These are phyloP conservation scores for Centropristis striata DNA, from an alignment of 2,113 vertebrate genomes.

Conservation along the genomic window DNA sequence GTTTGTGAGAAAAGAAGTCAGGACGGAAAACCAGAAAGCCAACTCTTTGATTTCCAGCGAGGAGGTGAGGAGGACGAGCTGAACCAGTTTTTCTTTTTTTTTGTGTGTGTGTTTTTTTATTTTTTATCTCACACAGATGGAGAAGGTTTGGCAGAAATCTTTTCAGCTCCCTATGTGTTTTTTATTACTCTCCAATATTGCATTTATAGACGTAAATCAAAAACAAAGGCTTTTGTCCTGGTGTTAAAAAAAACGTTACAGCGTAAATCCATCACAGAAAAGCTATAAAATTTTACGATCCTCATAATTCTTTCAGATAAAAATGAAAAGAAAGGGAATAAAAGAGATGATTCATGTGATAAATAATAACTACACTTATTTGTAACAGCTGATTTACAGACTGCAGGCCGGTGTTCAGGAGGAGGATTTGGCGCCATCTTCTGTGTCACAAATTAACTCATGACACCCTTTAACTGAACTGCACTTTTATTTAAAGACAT, in stretches of 20 bases:
- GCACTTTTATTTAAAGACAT: not conserved
- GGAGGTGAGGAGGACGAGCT: not conserved
- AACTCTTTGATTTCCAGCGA: not conserved
- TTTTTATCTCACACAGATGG: conserved; percentile 17
- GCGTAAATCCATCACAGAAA: conserved; percentile 26
- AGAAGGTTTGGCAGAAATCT: conserved; percentile 5
- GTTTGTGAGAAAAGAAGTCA: not conserved
- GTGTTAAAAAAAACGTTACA: not conserved
- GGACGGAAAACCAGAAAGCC: not conserved
- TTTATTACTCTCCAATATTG: not conserved
- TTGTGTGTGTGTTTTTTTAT: too few species aligned
- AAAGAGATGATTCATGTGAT: not conserved
- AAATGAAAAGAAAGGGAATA: conserved; percentile 7
- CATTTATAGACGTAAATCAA: not conserved
- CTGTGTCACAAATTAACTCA: too few species aligned
- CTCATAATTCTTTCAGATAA: conserved; percentile 5
- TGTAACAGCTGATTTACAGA: not conserved
- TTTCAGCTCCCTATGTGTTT: not conserved
- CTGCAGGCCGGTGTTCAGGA: not conserved
- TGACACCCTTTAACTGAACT: not conserved
- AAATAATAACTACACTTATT: not conserved
- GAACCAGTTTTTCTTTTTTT: not conserved
- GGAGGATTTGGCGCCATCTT: conserved; percentile 56
- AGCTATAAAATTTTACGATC: not conserved
- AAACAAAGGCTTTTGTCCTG: not conserved